Evolutionary conservation across 2,888 invertebrate genomes (phyloP).

Genomic region (Apodemia zela): DNA sequence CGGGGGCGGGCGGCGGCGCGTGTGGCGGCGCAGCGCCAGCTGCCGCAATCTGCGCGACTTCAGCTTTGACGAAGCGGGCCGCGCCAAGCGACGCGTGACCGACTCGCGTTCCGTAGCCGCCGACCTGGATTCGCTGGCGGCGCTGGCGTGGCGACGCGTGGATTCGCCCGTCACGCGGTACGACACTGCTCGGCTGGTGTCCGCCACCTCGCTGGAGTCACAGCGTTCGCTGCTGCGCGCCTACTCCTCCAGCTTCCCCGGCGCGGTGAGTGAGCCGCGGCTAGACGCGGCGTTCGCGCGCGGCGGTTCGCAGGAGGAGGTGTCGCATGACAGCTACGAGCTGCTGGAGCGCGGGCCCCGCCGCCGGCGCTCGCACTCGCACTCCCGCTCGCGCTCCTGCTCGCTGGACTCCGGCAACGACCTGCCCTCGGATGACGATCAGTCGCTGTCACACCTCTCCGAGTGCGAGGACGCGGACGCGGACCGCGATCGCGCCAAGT

Average conservation of each 20-base stretch:
- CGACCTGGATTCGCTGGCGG: slow-evolving; percentile 58
- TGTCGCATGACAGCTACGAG: slow-evolving; percentile 24
- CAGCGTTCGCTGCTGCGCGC: slow-evolving; percentile 5
- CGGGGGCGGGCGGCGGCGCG: slow-evolving; percentile 57
- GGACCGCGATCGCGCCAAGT: slow-evolving; percentile 81
- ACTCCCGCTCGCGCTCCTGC: slow-evolving; percentile 82
- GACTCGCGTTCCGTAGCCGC: slow-evolving; percentile 60
- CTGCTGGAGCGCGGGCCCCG: slow-evolving; percentile 33
- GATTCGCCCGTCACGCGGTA: slow-evolving; percentile 88
- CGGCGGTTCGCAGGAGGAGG: slow-evolving; percentile 3
- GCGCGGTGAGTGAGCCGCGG: slow-evolving; percentile 1
- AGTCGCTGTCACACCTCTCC: slow-evolving; percentile 76
- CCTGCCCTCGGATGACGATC: slow-evolving; percentile 87
- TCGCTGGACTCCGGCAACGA: slow-evolving; percentile 89
- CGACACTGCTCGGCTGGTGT: slow-evolving; percentile 67
- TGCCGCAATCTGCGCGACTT: slow-evolving; percentile 91
- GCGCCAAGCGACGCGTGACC: slow-evolving; percentile 77
- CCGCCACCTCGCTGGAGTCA: slow-evolving; percentile 2
- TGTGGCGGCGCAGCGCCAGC: slow-evolving; percentile 90
- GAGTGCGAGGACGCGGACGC: slow-evolving; percentile 77
- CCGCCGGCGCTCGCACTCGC: slow-evolving; percentile 41
- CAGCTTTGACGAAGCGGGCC: slow-evolving; percentile 86
- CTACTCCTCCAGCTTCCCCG: neutral
- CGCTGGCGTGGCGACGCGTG: slow-evolving; percentile 70
- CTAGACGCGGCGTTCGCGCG: slow-evolving; percentile 5